phyloP scores from a whole-genome alignment of 1,140 invertebrate species.

The Holotrichia oblita region DNA sequence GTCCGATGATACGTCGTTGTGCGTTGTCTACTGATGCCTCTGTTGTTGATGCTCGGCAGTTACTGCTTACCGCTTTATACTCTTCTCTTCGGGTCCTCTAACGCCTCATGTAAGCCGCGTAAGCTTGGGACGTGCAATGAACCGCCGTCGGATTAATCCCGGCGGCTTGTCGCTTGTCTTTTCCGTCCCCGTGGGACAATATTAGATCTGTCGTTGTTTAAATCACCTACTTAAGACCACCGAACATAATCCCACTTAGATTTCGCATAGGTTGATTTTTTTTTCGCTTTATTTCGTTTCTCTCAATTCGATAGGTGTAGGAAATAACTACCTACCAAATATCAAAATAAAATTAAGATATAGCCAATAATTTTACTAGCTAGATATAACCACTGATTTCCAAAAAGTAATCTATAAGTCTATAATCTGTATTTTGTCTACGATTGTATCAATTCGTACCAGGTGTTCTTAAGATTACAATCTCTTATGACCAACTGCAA shows the following conservation, averaged over 20 bases:
- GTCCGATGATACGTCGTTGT: constrained; percentile 18
- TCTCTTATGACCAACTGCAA: too few species aligned
- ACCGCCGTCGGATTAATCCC: constrained; percentile 21
- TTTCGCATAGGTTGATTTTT: constrained; percentile 33
- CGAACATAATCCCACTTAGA: constrained; percentile 31
- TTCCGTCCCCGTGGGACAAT: neutral
- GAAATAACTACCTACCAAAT: too few species aligned
- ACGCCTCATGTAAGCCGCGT: constrained; percentile 23
- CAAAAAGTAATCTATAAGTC: too few species aligned
- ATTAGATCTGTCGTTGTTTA: constrained; percentile 35
- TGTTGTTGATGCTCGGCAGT: neutral
- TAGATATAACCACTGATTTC: too few species aligned
- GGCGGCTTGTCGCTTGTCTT: constrained; percentile 34
- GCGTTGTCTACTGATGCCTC: neutral
- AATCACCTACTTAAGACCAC: constrained; percentile 33
- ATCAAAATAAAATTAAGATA: too few species aligned
- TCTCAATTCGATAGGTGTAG: neutral
- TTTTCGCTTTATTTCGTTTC: neutral
- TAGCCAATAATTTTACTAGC: too few species aligned
- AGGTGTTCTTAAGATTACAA: too few species aligned
- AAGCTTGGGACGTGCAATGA: constrained; percentile 32
- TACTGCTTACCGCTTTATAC: constrained; percentile 10
- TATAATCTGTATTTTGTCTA: too few species aligned
- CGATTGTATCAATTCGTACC: too few species aligned
- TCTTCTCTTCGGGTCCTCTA: constrained; percentile 14